Percentiles rank a stretch among this genome's conserved stretches.
phyloP scores from a whole-genome alignment of 2,113 vertebrate species.

The Poicephalus gulielmi region DNA sequence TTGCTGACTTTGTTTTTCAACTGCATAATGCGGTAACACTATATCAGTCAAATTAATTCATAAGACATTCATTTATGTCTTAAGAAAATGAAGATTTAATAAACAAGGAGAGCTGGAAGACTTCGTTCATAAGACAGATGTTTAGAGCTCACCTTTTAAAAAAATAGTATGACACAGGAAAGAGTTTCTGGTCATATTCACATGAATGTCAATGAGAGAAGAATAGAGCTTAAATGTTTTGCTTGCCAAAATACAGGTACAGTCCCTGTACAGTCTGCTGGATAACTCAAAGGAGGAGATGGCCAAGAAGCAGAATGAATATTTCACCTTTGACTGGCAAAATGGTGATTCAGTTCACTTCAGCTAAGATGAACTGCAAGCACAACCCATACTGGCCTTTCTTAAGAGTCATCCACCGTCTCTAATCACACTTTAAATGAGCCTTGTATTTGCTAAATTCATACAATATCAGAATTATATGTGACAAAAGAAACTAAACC shows the following conservation, averaged over 20 bases:
- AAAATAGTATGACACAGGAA: not conserved
- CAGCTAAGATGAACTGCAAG: not conserved
- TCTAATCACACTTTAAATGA: not conserved
- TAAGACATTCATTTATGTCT: not conserved
- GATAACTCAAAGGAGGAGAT: not conserved
- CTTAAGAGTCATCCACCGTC: not conserved
- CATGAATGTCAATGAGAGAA: not conserved
- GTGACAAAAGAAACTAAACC: not conserved
- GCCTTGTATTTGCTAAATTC: not conserved
- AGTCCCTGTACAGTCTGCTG: not conserved
- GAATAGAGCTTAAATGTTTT: not conserved
- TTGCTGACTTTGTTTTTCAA: not conserved
- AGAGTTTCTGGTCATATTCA: not conserved
- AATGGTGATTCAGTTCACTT: not conserved
- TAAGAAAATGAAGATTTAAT: not conserved
- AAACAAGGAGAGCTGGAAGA: not conserved
- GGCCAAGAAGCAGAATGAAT: not conserved
- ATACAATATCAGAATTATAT: not conserved
- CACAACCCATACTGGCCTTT: not conserved
- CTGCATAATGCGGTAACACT: not conserved
- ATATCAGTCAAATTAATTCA: not conserved
- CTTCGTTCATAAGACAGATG: not conserved
- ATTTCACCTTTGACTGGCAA: not conserved
- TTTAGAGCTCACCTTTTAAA: not conserved
- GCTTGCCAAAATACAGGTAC: not conserved